These are phyloP conservation scores for Crocidura indochinensis DNA, from an alignment of 2,797 vertebrate species.

Conservation along the genomic window DNA sequence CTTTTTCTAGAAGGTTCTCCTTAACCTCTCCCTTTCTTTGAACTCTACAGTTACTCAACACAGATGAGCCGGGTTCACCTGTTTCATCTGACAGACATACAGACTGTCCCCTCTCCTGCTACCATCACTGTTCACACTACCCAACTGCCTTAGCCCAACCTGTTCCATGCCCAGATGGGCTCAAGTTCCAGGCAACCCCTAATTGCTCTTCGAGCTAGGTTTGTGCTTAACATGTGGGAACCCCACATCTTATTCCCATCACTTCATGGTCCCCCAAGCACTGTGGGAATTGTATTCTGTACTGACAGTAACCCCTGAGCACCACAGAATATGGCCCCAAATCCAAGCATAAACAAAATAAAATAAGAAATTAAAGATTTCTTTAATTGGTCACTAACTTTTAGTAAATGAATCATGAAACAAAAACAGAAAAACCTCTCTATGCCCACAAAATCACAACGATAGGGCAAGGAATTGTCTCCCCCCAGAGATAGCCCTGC, in stretches of 20 bases:
- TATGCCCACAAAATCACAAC: too few species aligned
- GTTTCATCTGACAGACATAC: too few species aligned
- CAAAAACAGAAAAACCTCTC: too few species aligned
- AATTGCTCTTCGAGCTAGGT: too few species aligned
- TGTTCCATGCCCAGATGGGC: neutral
- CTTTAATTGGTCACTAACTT: too few species aligned
- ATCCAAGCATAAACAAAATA: neutral
- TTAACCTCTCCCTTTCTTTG: neutral
- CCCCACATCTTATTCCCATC: too few species aligned
- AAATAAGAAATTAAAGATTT: neutral
- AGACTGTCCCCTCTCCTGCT: neutral
- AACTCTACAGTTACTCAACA: neutral
- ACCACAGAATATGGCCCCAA: neutral
- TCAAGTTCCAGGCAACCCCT: too few species aligned
- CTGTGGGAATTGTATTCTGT: too few species aligned
- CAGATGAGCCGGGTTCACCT: neutral
- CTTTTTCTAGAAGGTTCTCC: constrained; percentile 35
- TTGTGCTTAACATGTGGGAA: too few species aligned
- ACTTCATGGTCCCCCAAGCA: too few species aligned
- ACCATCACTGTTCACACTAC: rapidly evolving
- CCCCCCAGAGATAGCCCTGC: neutral
- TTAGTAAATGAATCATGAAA: too few species aligned
- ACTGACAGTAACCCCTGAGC: too few species aligned
- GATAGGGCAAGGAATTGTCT: neutral
- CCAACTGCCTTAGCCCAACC: neutral